Evolutionary conservation across 2,113 vertebrate species (phyloP).

Genomic region (Oncorhynchus clarkii): DNA sequence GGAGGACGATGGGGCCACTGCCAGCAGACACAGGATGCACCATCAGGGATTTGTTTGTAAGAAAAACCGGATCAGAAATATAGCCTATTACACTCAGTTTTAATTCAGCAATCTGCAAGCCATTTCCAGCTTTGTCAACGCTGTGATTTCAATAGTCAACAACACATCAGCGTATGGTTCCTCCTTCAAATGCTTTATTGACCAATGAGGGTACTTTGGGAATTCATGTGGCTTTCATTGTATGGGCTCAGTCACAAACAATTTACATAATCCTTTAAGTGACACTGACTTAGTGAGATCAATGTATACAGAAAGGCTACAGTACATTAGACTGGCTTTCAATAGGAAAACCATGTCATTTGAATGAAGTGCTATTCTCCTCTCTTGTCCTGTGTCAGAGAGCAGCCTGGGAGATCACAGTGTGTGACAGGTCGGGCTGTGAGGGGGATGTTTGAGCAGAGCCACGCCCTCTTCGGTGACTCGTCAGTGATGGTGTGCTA

Average conservation of each 20-base stretch:
- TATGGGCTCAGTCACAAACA: no score
- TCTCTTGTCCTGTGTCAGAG: slow-evolving; percentile 40
- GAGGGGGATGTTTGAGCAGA: slow-evolving; percentile 66
- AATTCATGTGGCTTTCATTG: no score
- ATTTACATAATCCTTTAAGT: no score
- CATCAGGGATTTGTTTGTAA: slow-evolving; percentile 50
- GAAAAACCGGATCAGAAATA: slow-evolving; percentile 61
- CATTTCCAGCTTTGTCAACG: slow-evolving; percentile 37
- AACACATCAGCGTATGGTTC: no score
- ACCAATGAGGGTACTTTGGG: no score
- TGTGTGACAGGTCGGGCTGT: slow-evolving; percentile 69
- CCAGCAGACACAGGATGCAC: slow-evolving; percentile 39
- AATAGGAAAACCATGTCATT: neutral
- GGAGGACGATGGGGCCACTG: slow-evolving; percentile 25
- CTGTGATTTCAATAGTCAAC: slow-evolving; percentile 18
- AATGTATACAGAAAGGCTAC: no score
- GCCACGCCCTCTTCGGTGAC: slow-evolving; percentile 68
- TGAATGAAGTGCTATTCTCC: neutral
- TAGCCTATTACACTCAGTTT: slow-evolving; percentile 43
- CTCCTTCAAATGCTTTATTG: no score
- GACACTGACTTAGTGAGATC: no score
- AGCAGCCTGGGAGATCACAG: slow-evolving; percentile 77
- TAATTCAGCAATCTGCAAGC: slow-evolving; percentile 39
- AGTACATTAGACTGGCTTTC: neutral
- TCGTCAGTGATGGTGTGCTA: slow-evolving; percentile 77